Evolutionary conservation across 2,113 vertebrate genomes (phyloP), one percentile per base, ranked within the genome.

Genomic region (Sebastes schlegelii): DNA sequence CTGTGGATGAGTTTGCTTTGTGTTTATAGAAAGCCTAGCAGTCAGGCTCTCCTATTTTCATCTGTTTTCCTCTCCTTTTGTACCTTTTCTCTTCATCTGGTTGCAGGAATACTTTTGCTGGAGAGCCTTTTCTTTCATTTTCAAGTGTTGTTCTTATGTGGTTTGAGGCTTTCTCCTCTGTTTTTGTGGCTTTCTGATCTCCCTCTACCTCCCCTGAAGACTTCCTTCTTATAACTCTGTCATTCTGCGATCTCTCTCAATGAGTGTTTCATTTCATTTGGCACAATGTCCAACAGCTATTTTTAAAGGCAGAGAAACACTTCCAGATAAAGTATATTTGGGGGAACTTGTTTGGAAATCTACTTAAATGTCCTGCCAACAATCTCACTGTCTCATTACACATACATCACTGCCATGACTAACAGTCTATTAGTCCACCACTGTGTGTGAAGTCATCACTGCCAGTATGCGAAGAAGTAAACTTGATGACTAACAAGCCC

Each of bases 371-470:
- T 77, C 60, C 57, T 58, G 54, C 74, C 70, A 75, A 58, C 4
- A 51, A 11, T 43, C 65, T 66, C 2, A 17, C 13, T 55, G 67
- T 85, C 61, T 82, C 72, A 58, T 17, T 40, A 67, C 9, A 6
- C 34, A 75, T 49, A 70, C 58, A 70, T 85, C 73, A 61, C 51
- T 51, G 48, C 65, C 54, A 19, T 82, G 83, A 83, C 57, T 86
- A 80, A 85, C 52, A 52, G 42, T 77, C 52, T 60, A 74, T 72
- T 83, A 83, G 62, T 13, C 21, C 46, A 76, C 68, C 21, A 62
- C 10, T 74, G 66, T 75, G 67, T 82, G 64, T 86, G 79, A 86
- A 54, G 40, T 88, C 74, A 84, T 80, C 73, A 23, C 68, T 77
- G 46, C 77, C 74, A 69, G 67, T 54, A 88, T 69, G 70, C 86